These are phyloP conservation scores for Ianthella basta DNA, from an alignment of 37 sponge, comb jelly and placozoan genomes.

Conservation along the genomic window DNA sequence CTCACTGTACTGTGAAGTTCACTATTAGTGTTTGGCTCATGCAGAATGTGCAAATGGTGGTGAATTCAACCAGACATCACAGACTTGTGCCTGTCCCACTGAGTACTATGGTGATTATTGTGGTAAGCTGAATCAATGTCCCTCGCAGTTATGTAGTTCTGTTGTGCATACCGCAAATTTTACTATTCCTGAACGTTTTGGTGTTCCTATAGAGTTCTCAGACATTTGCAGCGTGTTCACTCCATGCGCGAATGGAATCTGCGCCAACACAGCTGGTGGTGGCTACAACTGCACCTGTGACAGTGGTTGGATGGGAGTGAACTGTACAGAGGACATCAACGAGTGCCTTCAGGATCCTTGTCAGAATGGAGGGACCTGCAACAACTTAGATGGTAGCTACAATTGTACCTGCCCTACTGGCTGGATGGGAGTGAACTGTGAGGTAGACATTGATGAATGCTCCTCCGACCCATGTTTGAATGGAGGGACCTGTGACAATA, in stretches of 20 bases:
- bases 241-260: constrained; percentile 59
- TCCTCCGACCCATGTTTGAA: constrained; percentile 49
- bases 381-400: constrained; percentile 25
- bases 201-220: too few relatives aligned
- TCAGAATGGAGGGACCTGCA: constrained; percentile 58
- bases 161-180: too few relatives aligned
- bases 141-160: too few relatives aligned
- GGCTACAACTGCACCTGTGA: constrained; percentile 43
- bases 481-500: constrained; percentile 39
- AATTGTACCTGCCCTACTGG: constrained; percentile 52
- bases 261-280: constrained; percentile 13
- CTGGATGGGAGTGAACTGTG: constrained; percentile 56
- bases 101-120: too few relatives aligned
- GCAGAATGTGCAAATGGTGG: too few relatives aligned
- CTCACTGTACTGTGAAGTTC: too few relatives aligned
- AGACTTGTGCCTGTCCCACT: too few relatives aligned
- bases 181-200: too few relatives aligned
- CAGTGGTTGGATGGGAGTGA: constrained; percentile 41
- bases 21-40: too few relatives aligned
- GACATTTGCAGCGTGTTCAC: neutral
- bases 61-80: too few relatives aligned
- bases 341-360: constrained; percentile 55
- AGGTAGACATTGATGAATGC: constrained; percentile 58
- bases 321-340: constrained; percentile 42
- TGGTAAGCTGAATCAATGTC: too few relatives aligned